phyloP scores from a whole-genome alignment of 2,888 invertebrate species.

The Mesorhabditis spiculigera region DNA sequence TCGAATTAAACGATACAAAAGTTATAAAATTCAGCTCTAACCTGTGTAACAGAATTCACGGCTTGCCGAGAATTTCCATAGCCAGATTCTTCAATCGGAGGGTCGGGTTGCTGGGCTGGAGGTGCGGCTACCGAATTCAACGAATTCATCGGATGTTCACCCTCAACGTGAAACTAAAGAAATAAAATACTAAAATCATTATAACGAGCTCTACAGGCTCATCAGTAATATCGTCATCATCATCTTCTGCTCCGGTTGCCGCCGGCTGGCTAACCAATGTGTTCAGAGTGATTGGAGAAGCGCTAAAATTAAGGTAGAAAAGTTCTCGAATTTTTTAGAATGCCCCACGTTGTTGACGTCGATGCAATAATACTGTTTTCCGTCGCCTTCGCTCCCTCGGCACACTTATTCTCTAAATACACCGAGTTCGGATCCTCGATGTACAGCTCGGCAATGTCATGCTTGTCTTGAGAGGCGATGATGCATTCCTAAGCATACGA shows the following conservation, averaged over 20 bases:
- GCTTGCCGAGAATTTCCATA: neutral
- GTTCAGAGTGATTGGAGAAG: neutral
- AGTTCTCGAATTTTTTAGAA: neutral
- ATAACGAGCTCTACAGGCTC: neutral
- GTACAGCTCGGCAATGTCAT: slow-evolving; percentile 19
- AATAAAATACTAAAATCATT: neutral
- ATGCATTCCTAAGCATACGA: slow-evolving; percentile 23
- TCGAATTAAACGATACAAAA: neutral
- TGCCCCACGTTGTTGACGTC: neutral
- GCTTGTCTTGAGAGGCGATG: slow-evolving; percentile 21
- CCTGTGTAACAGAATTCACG: neutral
- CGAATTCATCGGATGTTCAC: neutral
- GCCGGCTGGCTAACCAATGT: neutral
- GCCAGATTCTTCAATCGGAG: neutral
- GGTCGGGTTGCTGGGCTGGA: neutral
- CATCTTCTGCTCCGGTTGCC: slow-evolving; percentile 3
- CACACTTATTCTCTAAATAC: slow-evolving; percentile 21
- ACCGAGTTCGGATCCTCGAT: slow-evolving; percentile 21
- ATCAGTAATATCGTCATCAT: neutral
- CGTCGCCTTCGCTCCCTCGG: neutral
- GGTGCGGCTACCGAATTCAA: neutral
- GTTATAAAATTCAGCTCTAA: neutral
- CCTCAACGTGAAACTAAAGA: slow-evolving; percentile 4
- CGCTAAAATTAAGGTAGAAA: neutral
- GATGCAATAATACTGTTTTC: neutral